These are phyloP conservation scores for Crambe crambe DNA, from an alignment of 37 sponge, comb jelly and placozoan species.

Conservation along the genomic window DNA sequence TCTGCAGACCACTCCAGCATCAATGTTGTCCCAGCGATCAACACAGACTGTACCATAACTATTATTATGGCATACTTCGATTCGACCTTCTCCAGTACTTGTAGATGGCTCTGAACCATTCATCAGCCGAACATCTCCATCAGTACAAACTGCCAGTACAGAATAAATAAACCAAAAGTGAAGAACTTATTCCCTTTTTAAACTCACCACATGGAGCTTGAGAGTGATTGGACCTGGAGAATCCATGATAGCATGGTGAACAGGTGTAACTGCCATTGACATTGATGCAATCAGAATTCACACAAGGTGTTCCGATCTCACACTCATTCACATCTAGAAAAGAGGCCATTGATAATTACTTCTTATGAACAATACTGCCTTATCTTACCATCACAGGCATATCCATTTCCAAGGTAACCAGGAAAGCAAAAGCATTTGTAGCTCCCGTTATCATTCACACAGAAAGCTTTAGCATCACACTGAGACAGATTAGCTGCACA, in stretches of 20 bases:
- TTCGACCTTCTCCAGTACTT: slow-evolving; percentile 12
- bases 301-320: background rate
- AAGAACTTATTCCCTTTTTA: background rate
- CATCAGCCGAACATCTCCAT: slow-evolving; percentile 28
- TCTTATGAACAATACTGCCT: background rate
- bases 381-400: slow-evolving; percentile 1
- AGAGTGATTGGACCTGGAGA: background rate
- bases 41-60: slow-evolving; percentile 41
- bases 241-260: background rate
- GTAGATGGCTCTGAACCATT: slow-evolving; percentile 11
- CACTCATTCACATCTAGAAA: slow-evolving; percentile 11
- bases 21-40: slow-evolving; percentile 24
- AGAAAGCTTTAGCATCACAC: background rate
- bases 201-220: background rate
- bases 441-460: background rate
- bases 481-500: background rate
- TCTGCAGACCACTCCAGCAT: slow-evolving; percentile 40
- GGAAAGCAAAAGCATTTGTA: slow-evolving; percentile 7
- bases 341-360: background rate
- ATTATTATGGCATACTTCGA: slow-evolving; percentile 26
- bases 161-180: background rate
- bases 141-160: background rate
- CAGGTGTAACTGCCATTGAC: background rate
- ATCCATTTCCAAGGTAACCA: slow-evolving; percentile 25
- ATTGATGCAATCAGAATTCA: background rate